Evolutionary conservation across 2,113 vertebrate species (phyloP).

Genomic region (Semnopithecus entellus): DNA sequence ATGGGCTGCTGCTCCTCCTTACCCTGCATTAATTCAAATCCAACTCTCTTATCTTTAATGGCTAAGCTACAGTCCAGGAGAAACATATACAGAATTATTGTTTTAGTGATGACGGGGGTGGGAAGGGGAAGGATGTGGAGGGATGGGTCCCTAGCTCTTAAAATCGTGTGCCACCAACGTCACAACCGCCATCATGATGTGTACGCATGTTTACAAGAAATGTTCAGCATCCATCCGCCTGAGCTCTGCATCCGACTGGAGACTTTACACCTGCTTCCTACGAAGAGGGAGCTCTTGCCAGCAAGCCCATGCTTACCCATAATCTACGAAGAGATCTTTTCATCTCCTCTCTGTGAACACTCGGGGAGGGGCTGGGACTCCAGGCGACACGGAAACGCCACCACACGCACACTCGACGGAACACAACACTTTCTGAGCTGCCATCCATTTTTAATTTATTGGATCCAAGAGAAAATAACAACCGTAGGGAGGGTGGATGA

Average conservation of each 20-base stretch:
- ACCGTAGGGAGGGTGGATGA: neutral
- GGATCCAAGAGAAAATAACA: slow-evolving; percentile 62
- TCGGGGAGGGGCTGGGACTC: slow-evolving; percentile 7
- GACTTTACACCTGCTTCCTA: slow-evolving; percentile 74
- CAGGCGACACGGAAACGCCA: neutral
- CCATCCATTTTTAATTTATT: slow-evolving; percentile 74
- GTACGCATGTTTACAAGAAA: slow-evolving; percentile 69
- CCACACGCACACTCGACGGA: neutral
- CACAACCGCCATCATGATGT: slow-evolving; percentile 69
- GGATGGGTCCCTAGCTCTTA: slow-evolving; percentile 70
- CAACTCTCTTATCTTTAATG: neutral
- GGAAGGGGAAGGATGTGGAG: neutral
- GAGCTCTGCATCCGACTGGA: slow-evolving; percentile 65
- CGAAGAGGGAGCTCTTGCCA: neutral
- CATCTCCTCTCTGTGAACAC: slow-evolving; percentile 12
- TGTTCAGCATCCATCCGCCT: neutral
- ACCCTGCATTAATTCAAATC: slow-evolving; percentile 4
- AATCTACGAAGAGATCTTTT: slow-evolving; percentile 3
- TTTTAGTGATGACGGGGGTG: neutral
- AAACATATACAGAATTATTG: neutral
- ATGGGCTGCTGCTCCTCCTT: neutral
- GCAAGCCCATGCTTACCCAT: slow-evolving; percentile 23
- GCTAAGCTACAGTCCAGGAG: neutral
- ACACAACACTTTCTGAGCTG: slow-evolving; percentile 45
- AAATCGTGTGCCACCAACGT: slow-evolving; percentile 72